Evolutionary conservation across 2,113 vertebrate species (phyloP).

Genomic region (Cebidichthys violaceus): DNA sequence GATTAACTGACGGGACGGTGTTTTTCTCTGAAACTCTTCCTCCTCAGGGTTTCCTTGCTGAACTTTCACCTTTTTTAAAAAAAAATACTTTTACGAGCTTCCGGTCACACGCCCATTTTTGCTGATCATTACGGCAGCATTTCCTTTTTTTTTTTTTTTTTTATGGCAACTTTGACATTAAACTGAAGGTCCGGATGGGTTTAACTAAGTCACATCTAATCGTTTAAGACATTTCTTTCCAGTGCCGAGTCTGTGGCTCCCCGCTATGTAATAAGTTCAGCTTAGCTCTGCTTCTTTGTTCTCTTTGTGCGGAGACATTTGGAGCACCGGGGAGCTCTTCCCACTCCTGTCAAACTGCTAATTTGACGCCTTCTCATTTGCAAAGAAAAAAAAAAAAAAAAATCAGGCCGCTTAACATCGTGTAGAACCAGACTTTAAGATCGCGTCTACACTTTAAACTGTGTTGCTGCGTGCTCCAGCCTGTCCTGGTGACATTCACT

Average conservation of each 20-base stretch:
- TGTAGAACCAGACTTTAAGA: conserved; percentile 2
- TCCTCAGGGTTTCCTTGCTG: neutral
- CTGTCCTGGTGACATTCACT: conserved; percentile 8
- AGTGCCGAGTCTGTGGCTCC: neutral
- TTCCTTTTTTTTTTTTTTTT: too few species aligned
- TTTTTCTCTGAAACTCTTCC: neutral
- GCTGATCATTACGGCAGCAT: neutral
- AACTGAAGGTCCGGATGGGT: neutral
- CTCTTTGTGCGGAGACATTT: neutral
- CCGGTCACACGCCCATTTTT: neutral
- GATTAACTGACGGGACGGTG: neutral
- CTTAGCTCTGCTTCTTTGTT: neutral
- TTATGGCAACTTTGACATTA: too few species aligned
- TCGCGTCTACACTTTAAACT: neutral
- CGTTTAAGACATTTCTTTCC: neutral
- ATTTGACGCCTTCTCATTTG: neutral
- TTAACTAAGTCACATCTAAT: neutral
- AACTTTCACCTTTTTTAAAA: neutral
- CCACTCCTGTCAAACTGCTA: conserved; percentile 10
- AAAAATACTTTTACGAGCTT: too few species aligned
- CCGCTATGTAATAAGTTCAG: neutral
- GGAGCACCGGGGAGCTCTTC: neutral
- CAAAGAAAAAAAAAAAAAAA: neutral
- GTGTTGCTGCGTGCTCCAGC: neutral
- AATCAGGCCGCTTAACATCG: neutral